Evolutionary conservation across 1,140 invertebrate species (phyloP), one percentile per base, ranked within the genome.

Genomic region (Dreissena rostriformis): DNA sequence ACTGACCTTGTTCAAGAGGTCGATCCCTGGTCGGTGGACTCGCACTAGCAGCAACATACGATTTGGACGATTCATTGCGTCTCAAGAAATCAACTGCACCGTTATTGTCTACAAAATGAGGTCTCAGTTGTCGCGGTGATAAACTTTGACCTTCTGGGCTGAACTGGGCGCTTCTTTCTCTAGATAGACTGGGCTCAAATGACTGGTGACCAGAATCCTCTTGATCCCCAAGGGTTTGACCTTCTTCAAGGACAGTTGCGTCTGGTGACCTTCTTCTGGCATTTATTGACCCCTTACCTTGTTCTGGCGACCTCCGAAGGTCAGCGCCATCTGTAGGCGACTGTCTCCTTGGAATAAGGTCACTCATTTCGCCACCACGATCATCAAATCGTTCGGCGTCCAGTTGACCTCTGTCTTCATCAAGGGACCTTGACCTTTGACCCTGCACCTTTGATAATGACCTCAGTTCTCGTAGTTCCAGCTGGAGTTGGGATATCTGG

Each of bases 171-270:
- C 53, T 66, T 65, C 79, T 61, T n/a, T 39, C 70, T 52, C 67
- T 26, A 28, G 67, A 22, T 1, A 19, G 17, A 61, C 29, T 28
- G 14, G 52, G 79, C 14, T 73, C 79, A 81, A 81, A 81, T 39
- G 79, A 81, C 67, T 81, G 79, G 22, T 81, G 79, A n/a, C 79
- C 79, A 15, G 79, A 81, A 61, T 81, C 79, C 22, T 81, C 79
- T 53, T 81, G 77, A 19, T 79, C 77, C 51, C 39, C 24, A 11
- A 71, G 15, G 15, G 24, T 63, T 12, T 22, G 1, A 51, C 22
- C 29, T 15, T 19, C n/a, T 15, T 77, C 26, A 2, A 65, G 55
- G 19, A 61, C 19, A 19, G 76, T 78, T 12, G 53, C 29, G n/a
- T 57, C 66, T 24, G 63, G 22, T 53, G 66, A 24, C 39, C 55